phyloP scores from a whole-genome alignment of 2,113 vertebrate genomes.

The Forbesichthys agassizii region DNA sequence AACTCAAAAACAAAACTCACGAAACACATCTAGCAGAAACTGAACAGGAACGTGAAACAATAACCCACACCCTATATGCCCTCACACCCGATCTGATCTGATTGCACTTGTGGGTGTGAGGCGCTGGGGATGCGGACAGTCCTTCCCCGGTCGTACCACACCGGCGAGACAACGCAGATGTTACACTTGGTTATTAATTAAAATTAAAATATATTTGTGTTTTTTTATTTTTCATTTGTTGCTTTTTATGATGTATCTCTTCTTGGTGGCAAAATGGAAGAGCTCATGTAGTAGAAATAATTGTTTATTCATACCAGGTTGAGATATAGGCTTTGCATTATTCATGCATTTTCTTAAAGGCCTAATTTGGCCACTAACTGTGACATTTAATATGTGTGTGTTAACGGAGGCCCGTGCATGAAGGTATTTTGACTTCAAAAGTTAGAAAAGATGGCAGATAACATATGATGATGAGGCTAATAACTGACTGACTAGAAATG shows the following conservation, averaged over 20 bases:
- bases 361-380: constrained; percentile 25
- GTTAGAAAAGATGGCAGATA: constrained; percentile 6
- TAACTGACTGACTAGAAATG: constrained; percentile 2
- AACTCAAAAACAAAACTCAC: no score
- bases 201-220: no score
- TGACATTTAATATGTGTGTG: constrained; percentile 14
- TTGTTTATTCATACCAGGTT: constrained; percentile 15
- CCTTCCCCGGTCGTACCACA: no score
- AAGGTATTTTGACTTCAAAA: constrained; percentile 22
- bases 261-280: not conserved
- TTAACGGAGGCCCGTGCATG: not conserved
- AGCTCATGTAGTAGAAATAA: not conserved
- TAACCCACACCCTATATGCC: no score
- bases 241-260: no score
- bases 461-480: not conserved
- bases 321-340: constrained; percentile 30
- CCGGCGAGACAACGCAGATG: no score
- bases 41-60: no score
- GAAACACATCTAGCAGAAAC: no score
- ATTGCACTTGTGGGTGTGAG: no score
- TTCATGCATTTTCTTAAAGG: constrained; percentile 24
- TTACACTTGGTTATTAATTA: not conserved
- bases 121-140: no score
- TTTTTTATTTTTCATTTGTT: no score
- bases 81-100: no score